Percentiles rank a stretch among this genome's conserved stretches.
Evolutionary conservation across 2,113 vertebrate genomes (phyloP).

Genomic region (Empidonax alnorum): DNA sequence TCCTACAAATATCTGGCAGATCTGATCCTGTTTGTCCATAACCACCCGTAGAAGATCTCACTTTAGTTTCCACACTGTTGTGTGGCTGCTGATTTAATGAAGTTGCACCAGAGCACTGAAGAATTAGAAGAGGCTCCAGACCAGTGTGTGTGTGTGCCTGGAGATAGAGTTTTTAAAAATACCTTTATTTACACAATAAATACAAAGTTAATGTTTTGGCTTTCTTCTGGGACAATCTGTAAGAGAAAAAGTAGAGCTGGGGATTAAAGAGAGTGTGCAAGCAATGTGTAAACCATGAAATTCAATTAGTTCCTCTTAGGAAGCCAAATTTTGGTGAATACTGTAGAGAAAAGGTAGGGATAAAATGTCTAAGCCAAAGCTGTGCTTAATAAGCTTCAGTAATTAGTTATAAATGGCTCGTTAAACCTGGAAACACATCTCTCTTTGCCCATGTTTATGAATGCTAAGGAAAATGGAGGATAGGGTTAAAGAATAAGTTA

Average conservation of each 20-base stretch:
- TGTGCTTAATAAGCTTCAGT: slow-evolving; percentile 69
- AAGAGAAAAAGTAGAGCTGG: slow-evolving; percentile 49
- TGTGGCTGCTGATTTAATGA: neutral
- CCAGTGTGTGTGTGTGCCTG: neutral
- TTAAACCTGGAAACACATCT: slow-evolving; percentile 55
- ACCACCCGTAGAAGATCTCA: neutral
- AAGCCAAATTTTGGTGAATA: slow-evolving; percentile 77
- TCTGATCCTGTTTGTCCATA: neutral
- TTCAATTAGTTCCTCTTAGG: slow-evolving; percentile 75
- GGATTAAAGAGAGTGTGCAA: slow-evolving; percentile 71
- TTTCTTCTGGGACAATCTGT: slow-evolving; percentile 67
- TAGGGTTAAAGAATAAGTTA: slow-evolving; percentile 19
- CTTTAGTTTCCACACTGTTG: neutral
- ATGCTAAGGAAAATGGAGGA: neutral
- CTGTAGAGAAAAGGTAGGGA: slow-evolving; percentile 71
- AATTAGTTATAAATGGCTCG: slow-evolving; percentile 69
- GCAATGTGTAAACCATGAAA: slow-evolving; percentile 72
- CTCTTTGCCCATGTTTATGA: neutral
- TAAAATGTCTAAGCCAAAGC: slow-evolving; percentile 69
- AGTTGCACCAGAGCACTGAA: neutral
- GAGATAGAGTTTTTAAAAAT: slow-evolving; percentile 48
- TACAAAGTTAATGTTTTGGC: slow-evolving; percentile 64
- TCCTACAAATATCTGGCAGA: neutral
- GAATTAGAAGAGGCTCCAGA: slow-evolving; percentile 29
- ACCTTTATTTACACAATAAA: slow-evolving; percentile 54